Percentiles rank a stretch among this genome's conserved stretches.
Evolutionary conservation across 2,888 invertebrate species (phyloP).

Genomic region (Carterocephalus palaemon): DNA sequence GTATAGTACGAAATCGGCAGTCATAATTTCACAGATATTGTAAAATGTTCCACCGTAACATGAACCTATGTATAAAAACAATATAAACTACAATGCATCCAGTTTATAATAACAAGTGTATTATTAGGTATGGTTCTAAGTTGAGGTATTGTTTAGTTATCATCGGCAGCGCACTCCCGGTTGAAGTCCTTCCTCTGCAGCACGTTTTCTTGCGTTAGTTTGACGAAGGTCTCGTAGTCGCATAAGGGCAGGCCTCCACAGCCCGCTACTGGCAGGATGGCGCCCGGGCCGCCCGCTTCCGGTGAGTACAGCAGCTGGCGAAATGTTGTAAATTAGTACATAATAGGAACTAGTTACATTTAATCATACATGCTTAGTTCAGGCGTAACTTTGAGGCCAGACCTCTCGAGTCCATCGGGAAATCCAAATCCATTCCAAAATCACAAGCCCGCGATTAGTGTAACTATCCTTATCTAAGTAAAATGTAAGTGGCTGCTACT

Average conservation of each 20-base stretch:
- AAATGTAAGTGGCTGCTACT: too few species aligned
- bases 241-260: conserved; percentile 66
- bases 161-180: conserved; percentile 24
- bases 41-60: not conserved
- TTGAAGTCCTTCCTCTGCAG: conserved; percentile 46
- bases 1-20: conserved; percentile 3
- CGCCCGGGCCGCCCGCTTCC: conserved; percentile 57
- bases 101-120: not conserved
- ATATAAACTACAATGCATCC: not conserved
- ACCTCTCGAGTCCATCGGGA: too few species aligned
- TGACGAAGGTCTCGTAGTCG: conserved; percentile 67
- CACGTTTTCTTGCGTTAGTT: conserved; percentile 50
- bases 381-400: too few species aligned
- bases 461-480: too few species aligned
- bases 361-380: too few species aligned
- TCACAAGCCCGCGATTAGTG: too few species aligned
- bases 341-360: too few species aligned
- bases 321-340: conserved; percentile 21
- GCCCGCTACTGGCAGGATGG: conserved; percentile 59
- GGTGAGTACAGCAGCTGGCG: conserved; percentile 69
- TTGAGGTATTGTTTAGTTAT: not conserved
- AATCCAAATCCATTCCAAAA: too few species aligned
- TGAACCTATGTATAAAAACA: not conserved
- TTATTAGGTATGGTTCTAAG: conserved; percentile 15
- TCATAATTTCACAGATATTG: not conserved